Percentiles rank a stretch among this genome's conserved stretches.
These are phyloP conservation scores for Phytoseiulus persimilis DNA, from an alignment of 2,888 invertebrate genomes.

Conservation along the genomic window DNA sequence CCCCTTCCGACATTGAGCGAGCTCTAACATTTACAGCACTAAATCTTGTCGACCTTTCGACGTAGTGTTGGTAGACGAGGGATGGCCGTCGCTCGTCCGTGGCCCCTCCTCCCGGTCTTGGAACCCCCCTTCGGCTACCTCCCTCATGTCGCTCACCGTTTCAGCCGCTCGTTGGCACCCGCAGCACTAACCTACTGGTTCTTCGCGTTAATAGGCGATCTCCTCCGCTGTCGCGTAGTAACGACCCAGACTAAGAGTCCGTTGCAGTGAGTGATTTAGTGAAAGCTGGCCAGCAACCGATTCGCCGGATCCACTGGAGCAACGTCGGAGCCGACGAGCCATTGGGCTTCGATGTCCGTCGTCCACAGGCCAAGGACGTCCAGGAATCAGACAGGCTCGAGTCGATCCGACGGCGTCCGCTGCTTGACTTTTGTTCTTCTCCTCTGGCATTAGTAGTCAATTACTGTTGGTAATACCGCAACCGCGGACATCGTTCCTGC, in stretches of 20 bases:
- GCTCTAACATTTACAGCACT: slow-evolving; percentile 5
- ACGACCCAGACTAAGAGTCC: background rate
- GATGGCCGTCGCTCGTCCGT: background rate
- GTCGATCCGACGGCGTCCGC: background rate
- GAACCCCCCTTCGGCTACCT: background rate
- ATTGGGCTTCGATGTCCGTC: background rate
- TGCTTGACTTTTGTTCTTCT: background rate
- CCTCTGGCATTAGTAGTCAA: background rate
- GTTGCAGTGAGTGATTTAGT: background rate
- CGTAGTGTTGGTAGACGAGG: background rate
- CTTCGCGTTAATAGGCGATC: background rate
- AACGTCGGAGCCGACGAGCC: background rate
- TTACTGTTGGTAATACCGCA: background rate
- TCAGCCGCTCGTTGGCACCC: background rate
- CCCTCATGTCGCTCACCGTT: background rate
- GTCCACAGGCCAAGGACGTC: background rate
- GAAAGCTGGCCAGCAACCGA: background rate
- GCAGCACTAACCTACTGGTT: background rate
- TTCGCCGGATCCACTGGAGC: background rate
- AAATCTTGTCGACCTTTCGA: background rate
- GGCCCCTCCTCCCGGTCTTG: background rate
- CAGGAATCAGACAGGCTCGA: background rate
- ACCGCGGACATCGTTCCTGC: background rate
- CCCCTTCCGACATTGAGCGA: background rate
- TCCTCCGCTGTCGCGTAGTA: background rate